Conservation (phyloP, 1,140 invertebrate genomes). For the Marisa cornuarietis region DNA sequence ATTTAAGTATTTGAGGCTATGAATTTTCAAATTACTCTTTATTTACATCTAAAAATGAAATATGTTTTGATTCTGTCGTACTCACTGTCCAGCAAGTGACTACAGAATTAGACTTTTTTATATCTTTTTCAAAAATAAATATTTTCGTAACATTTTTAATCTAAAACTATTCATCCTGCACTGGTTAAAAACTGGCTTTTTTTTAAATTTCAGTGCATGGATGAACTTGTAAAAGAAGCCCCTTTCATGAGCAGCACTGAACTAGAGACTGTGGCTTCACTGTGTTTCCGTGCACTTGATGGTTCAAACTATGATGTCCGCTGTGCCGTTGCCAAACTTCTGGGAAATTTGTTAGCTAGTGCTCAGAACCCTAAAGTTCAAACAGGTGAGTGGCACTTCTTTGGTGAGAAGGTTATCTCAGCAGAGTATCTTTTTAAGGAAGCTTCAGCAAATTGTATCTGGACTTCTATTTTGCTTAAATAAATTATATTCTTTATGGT, state of each 20-base stretch:
- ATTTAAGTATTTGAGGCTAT: no score
- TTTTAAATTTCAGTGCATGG: conserved; percentile 75
- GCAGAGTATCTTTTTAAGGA: background rate
- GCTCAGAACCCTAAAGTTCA: conserved; percentile 73
- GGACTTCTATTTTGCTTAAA: background rate
- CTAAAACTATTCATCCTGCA: no score
- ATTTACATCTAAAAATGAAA: no score
- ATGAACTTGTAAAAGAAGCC: conserved; percentile 89
- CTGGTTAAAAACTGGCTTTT: no score
- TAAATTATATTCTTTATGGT: background rate
- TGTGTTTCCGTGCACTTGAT: conserved; percentile 92
- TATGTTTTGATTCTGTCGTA: no score
- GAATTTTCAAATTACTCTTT: no score
- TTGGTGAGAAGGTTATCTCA: conserved; percentile 10
- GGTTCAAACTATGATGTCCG: conserved; percentile 94
- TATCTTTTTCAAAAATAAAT: no score
- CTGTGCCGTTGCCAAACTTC: conserved; percentile 88
- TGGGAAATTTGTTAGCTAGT: conserved; percentile 86
- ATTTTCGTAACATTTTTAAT: no score
- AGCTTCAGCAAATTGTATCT: no score
- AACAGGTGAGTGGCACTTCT: conserved; percentile 24
- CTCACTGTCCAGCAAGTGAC: no score
- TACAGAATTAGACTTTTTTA: no score
- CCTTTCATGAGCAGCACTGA: conserved; percentile 89
- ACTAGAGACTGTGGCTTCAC: conserved; percentile 85